These are phyloP conservation scores for Busseola fusca DNA, from an alignment of 2,888 invertebrate genomes.

Conservation along the genomic window DNA sequence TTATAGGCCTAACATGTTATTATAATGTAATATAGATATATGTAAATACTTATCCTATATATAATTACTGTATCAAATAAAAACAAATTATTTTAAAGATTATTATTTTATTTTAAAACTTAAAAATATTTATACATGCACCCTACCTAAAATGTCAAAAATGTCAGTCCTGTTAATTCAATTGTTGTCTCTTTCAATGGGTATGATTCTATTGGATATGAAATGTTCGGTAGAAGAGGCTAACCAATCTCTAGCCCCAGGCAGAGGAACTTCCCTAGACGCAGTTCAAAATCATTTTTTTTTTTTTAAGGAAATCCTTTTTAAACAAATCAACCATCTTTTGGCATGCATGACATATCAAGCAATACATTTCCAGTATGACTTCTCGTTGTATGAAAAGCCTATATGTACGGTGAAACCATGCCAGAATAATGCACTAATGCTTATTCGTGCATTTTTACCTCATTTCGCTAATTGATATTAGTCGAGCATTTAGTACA, in stretches of 20 bases:
- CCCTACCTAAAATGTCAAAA: no score
- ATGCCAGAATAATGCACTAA: no score
- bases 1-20: constrained; percentile 56
- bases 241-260: background rate
- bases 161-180: background rate
- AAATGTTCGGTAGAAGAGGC: background rate
- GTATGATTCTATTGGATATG: background rate
- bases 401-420: no score
- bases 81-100: constrained; percentile 50
- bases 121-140: constrained; percentile 3
- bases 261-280: background rate
- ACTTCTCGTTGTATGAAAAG: background rate
- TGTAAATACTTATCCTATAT: constrained; percentile 62
- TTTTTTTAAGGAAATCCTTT: background rate
- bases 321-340: background rate
- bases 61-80: constrained; percentile 58
- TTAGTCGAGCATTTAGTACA: no score
- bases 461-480: no score
- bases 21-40: constrained; percentile 57
- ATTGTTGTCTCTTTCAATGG: background rate
- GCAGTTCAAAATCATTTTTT: background rate
- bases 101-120: constrained; percentile 3
- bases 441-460: no score
- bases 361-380: background rate
- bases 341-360: background rate